Percentiles rank a stretch among this genome's conserved stretches.
Evolutionary conservation across 2,888 invertebrate genomes (phyloP).

Genomic region (Eupithecia centaureata): DNA sequence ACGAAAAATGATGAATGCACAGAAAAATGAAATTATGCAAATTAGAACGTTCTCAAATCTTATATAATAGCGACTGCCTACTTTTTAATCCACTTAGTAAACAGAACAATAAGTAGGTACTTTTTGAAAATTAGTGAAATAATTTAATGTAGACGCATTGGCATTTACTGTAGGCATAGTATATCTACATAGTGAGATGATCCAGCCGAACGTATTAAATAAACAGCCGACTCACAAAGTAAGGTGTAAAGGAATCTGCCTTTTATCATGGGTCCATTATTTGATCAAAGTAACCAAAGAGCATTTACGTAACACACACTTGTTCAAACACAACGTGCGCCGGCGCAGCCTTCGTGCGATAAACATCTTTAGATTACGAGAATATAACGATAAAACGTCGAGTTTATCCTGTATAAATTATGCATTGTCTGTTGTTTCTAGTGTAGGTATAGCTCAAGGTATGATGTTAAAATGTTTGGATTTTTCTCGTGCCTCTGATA

Average conservation of each 20-base stretch:
- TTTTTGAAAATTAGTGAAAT: background rate
- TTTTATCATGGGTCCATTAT: conserved; percentile 14
- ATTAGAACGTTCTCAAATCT: background rate
- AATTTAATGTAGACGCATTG: background rate
- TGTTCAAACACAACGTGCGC: conserved; percentile 58
- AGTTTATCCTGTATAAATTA: conserved; percentile 31
- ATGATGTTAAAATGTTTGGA: background rate
- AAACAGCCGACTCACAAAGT: background rate
- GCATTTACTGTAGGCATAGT: background rate
- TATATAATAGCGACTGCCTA: background rate
- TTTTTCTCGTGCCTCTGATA: background rate
- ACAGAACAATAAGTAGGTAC: background rate
- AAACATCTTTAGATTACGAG: conserved; percentile 45
- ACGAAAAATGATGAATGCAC: background rate
- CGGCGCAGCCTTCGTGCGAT: conserved; percentile 49
- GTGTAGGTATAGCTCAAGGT: conserved; percentile 3
- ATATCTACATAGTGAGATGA: background rate
- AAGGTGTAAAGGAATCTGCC: conserved; percentile 1
- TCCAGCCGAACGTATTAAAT: background rate
- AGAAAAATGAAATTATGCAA: background rate
- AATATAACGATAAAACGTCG: conserved; percentile 37
- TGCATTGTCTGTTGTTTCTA: conserved; percentile 16
- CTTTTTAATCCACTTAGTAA: background rate
- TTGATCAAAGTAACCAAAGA: conserved; percentile 20
- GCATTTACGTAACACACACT: conserved; percentile 49